Evolutionary conservation across 2,888 invertebrate genomes (phyloP).

Genomic region (Petrolisthes cinctipes): DNA sequence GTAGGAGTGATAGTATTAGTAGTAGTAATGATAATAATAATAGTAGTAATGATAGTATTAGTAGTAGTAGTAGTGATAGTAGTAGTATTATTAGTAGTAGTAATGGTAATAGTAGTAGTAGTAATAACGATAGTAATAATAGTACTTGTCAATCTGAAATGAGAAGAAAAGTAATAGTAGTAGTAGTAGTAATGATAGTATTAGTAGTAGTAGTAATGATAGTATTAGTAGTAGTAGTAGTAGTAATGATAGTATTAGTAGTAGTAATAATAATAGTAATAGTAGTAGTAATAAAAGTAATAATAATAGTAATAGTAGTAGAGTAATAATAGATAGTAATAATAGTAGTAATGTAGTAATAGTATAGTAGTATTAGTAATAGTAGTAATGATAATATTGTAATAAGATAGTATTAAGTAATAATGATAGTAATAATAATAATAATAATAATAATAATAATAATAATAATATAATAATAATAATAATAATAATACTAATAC

Average conservation of each 20-base stretch:
- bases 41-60: neutral
- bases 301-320: too few species aligned
- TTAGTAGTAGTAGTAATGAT: too few species aligned
- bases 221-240: too few species aligned
- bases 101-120: neutral
- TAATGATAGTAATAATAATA: conserved; percentile 10
- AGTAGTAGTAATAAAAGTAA: neutral
- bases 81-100: too few species aligned
- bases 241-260: too few species aligned
- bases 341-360: neutral
- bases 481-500: too few species aligned
- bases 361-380: conserved; percentile 74
- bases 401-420: neutral
- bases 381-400: neutral
- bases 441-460: neutral
- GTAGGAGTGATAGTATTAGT: neutral
- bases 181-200: neutral
- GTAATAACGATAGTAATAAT: neutral
- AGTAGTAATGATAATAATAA: neutral
- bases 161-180: neutral
- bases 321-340: neutral
- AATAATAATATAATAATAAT: neutral
- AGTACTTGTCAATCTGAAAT: conserved; percentile 74
- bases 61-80: too few species aligned
- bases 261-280: conserved; percentile 17